Conservation (phyloP, 2,797 vertebrate genomes). For the Amazona finschi region DNA sequence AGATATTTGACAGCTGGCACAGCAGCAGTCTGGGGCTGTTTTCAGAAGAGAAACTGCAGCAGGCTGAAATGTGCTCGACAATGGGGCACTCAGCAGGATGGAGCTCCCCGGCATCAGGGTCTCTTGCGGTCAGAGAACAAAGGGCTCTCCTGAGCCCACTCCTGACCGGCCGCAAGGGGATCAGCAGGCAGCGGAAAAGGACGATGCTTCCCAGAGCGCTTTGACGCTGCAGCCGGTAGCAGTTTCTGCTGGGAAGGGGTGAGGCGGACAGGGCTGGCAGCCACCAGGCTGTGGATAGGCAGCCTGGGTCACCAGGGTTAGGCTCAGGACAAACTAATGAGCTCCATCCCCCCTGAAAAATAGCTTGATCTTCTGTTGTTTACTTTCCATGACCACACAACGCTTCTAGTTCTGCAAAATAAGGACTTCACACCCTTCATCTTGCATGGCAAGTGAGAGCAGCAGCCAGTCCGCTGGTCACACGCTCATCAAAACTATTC, state of each 20-base stretch:
- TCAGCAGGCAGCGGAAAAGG: neutral
- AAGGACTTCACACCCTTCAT: neutral
- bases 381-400: neutral
- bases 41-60: neutral
- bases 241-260: neutral
- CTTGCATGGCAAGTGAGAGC: neutral
- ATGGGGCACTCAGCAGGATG: neutral
- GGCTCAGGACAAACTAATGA: neutral
- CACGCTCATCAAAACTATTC: fast-evolving
- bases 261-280: neutral
- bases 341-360: neutral
- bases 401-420: neutral
- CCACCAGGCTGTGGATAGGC: neutral
- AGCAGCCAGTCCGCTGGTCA: neutral
- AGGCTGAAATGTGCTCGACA: neutral
- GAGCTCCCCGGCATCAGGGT: neutral
- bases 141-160: neutral
- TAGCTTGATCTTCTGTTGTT: neutral
- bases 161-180: neutral
- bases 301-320: neutral
- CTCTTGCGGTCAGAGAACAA: neutral
- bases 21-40: fast-evolving
- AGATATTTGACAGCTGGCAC: neutral
- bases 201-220: neutral
- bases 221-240: neutral